Base-by-base conservation (phyloP, 2,113 vertebrate species). In the Hepsetus odoe region DNA sequence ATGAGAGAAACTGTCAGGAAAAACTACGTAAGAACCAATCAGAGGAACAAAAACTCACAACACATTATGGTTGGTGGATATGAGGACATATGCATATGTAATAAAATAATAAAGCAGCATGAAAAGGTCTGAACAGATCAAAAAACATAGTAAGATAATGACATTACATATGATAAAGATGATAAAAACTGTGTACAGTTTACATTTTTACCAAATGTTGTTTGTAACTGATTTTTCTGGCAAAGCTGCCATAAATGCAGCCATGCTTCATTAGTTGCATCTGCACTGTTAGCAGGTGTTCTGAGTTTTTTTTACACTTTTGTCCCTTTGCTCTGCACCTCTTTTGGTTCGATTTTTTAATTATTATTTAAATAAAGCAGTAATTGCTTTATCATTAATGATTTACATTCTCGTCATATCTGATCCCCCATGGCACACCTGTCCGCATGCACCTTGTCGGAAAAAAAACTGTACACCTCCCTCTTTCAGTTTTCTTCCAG, bases 311-410 rank as follows among this genome's bases (percentile, higher is more conserved):
- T 26, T 0, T 30, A 9, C 7, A 13, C 22, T 14, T 28, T 18
- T 9, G 13, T 59, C 56, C 56, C 46, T 20, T 24, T 12, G 7
- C 20, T 38, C 55, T 13, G 24, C 1, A 44, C 18, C 70, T 28
- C 53, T 20, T 20, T 35, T 33, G 22, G 22, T 51, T 18, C 42
- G 33, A n/a, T n/a, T n/a, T n/a, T 13, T 33, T n/a, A 38, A 14
- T 74, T 74, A 44, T 38, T 30, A 35, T 28, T 9, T 61, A 53
- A 46, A 12, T 66, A 12, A 18, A 12, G 9, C n/a, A 55, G 51
- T 46, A 68, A 68, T 42, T 38, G 16, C 28, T 18, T 56, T 76
- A 26, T 67, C 64, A 69, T 77, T 69, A 77, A 77, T 58, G 49
- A 69, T 30, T 76, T 68, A 46, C 33, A 58, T 66, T 62, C 40